Evolutionary conservation across 2,888 invertebrate genomes (phyloP).

Genomic region (Monopis laevigella): DNA sequence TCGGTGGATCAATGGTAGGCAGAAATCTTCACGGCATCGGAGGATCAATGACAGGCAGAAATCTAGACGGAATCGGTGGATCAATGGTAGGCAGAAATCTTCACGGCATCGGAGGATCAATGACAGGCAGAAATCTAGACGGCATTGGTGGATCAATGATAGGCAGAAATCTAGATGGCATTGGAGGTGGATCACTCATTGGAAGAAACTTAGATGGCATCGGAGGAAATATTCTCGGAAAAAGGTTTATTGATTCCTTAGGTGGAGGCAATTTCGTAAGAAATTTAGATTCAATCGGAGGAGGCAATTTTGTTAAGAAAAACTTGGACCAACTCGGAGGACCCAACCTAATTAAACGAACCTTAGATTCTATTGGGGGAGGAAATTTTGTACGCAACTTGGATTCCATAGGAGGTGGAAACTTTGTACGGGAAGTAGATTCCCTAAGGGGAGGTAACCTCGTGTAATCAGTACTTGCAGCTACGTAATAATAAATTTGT

Average conservation of each 20-base stretch:
- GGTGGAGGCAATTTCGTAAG: conserved; percentile 51
- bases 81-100: conserved; percentile 24
- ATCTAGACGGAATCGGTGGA: conserved; percentile 30
- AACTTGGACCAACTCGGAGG: conserved; percentile 52
- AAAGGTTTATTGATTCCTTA: conserved; percentile 43
- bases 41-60: conserved; percentile 28
- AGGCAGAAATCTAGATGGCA: conserved; percentile 17
- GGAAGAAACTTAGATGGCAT: conserved; percentile 21
- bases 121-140: conserved; percentile 31
- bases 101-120: conserved; percentile 25
- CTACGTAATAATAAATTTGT: no score
- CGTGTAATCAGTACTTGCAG: no score
- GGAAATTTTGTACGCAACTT: conserved; percentile 51
- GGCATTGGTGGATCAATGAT: conserved; percentile 20
- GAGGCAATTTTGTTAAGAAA: conserved; percentile 50
- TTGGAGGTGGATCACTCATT: conserved; percentile 17
- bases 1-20: conserved; percentile 25
- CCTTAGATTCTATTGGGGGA: conserved; percentile 50
- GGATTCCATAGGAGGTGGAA: conserved; percentile 60
- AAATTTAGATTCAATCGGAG: conserved; percentile 48
- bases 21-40: conserved; percentile 26
- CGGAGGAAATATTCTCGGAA: conserved; percentile 24
- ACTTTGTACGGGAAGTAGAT: conserved; percentile 46
- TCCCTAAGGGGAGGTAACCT: conserved; percentile 49
- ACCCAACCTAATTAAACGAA: conserved; percentile 47